Evolutionary conservation across 2,797 vertebrate genomes (phyloP), one percentile per base, ranked within the genome.

Genomic region (Fistularia tabacaria): DNA sequence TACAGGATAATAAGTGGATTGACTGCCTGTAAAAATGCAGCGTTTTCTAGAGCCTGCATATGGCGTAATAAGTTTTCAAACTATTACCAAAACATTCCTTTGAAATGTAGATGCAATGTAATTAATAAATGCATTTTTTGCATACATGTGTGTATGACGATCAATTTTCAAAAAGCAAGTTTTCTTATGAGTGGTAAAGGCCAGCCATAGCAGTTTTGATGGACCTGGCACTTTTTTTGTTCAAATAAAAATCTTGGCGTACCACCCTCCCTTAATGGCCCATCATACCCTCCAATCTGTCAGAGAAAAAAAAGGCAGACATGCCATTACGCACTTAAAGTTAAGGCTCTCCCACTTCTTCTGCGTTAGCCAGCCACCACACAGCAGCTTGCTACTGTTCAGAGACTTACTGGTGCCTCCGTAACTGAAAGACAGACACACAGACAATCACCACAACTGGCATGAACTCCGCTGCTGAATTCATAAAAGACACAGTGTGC

Each of bases 331-430:
- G 83, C 77, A 92, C 90, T 89, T 90, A 14, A 89, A 85, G 59
- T 90, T 77, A 36, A 91, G 88, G 59, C 79, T 83, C 71, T 85
- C 84, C 89, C 85, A 90, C 71, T 88, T 91, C 70, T 85, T 86
- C 67, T 85, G 69, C 5, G 70, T 77, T 48, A 68, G 52, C 75
- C 77, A 79, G 50, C 73, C 76, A 36, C 71, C 76, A 63, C 90
- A 92, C 38, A 70, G 38, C 6, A 69, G 67, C 63, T 79, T 86
- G 73, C 67, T 85, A 51, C 70, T 80, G 64, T 67, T 77, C 25
- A 46, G 65, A 77, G 62, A 54, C 77, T 81, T 89, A 63, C 47
- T 72, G 58, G 70, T 74, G 75, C 74, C 53, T 46, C 70, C 58
- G 38, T 74, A 84, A 58, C 87, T 89, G 80, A 74, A 82, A 87